Base-by-base conservation (phyloP, 1,140 invertebrate genomes). In the Tetragonula clypearis region DNA sequence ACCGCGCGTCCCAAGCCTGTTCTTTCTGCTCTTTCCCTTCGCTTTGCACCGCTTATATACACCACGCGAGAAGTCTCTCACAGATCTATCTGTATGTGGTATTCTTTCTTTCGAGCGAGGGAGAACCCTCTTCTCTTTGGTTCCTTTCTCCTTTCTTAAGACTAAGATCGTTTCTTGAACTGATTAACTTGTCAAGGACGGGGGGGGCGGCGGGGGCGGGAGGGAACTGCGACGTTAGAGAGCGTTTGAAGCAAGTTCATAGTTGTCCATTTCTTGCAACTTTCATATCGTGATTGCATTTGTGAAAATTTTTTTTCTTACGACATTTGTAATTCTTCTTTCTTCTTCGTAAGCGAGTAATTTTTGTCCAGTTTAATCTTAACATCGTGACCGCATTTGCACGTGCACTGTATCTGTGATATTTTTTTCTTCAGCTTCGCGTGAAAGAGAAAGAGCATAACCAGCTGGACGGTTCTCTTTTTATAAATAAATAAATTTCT, bases 181-280 rank as follows among this genome's bases (percentile, higher is more conserved):
- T 81, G 49, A 81, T 81, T 72, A 81, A 73, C 68, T 81, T 49
- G 79, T 81, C 72, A 58, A 21, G 56, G 19, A 21, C 12, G 68
- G 9, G 1, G 30, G 68, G 9, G n/a, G n/a, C n/a, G n/a, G n/a
- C 12, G 68, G 9, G 1, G 30, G 68, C 4, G 9, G 1, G 30
- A 56, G 9, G 11, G 23, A 14, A 77, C 5, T 60, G 35, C 12
- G 75, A 49, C n/a, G 35, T 23, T 14, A 6, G 12, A 35, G 23
- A 73, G 30, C 1, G 30, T 30, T 30, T 30, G 30, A 30, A 30
- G 30, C 35, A 35, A 35, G 21, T 8, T 49, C 6, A 14, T 58
- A 12, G 23, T 26, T 23, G 9, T 62, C 12, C 21, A 4, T 21
- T 55, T 58, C 5, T 21, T 21, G 26, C 12, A 75, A 75, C 56